These are phyloP conservation scores for Premnoplex brunnescens DNA, from an alignment of 2,797 vertebrate genomes.

Conservation along the genomic window DNA sequence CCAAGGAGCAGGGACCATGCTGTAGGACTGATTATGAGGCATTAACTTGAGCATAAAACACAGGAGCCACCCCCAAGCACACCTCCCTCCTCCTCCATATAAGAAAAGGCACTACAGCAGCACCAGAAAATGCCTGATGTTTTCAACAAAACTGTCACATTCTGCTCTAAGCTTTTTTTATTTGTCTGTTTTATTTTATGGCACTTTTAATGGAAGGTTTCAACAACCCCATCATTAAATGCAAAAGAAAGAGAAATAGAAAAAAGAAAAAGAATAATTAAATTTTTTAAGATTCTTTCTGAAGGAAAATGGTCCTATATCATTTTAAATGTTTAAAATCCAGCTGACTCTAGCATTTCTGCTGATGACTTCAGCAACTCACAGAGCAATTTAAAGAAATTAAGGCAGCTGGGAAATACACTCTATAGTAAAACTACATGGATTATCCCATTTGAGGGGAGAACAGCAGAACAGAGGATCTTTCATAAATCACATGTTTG, in stretches of 20 bases:
- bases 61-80: neutral
- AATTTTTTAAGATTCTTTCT: conserved; percentile 46
- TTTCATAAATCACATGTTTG: neutral
- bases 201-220: conserved; percentile 51
- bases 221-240: conserved; percentile 14
- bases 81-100: neutral
- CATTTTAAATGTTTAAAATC: conserved; percentile 50
- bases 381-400: conserved; percentile 51
- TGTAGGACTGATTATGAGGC: neutral
- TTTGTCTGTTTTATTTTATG: conserved; percentile 44
- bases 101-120: neutral
- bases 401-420: conserved; percentile 47
- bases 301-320: conserved; percentile 39
- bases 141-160: neutral
- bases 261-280: conserved; percentile 53
- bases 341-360: conserved; percentile 64
- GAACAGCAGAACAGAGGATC: neutral
- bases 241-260: neutral
- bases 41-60: neutral
- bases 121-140: neutral
- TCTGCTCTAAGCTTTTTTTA: neutral
- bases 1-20: neutral
- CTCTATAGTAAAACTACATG: conserved; percentile 20
- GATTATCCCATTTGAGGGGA: conserved; percentile 4
- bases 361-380: conserved; percentile 69